Conservation (phyloP, 2,797 vertebrate genomes). For the Saxicola maurus region DNA sequence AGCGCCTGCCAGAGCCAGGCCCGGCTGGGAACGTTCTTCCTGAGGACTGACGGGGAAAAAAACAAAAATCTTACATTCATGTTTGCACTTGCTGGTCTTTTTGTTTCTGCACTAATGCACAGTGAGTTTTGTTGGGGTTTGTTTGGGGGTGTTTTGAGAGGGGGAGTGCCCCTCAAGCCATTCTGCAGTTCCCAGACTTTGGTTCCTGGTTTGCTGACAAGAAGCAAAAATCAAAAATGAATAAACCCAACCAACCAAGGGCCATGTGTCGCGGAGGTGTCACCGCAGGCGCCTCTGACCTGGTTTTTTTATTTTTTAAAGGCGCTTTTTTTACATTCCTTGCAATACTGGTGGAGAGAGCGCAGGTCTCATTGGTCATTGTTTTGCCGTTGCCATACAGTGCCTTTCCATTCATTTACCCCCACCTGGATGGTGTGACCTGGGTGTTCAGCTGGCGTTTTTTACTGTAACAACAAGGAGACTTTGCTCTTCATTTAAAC, state of each 20-base stretch:
- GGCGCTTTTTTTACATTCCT: conserved; percentile 85
- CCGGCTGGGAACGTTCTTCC: conserved; percentile 76
- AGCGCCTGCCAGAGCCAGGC: conserved; percentile 69
- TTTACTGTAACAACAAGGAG: conserved; percentile 94
- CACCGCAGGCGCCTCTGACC: conserved; percentile 76
- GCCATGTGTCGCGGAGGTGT: conserved; percentile 79
- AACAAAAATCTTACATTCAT: conserved; percentile 80
- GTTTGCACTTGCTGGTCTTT: conserved; percentile 98
- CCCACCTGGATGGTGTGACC: conserved; percentile 87
- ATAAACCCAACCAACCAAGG: conserved; percentile 50
- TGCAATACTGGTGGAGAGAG: conserved; percentile 89
- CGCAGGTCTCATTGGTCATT: conserved; percentile 88
- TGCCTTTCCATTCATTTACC: conserved; percentile 96
- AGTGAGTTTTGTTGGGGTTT: conserved; percentile 82
- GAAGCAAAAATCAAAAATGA: conserved; percentile 67
- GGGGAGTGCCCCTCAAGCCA: conserved; percentile 66
- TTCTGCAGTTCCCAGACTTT: conserved; percentile 88
- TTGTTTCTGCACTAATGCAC: conserved; percentile 95
- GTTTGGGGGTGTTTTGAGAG: conserved; percentile 71
- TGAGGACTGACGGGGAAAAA: conserved; percentile 77
- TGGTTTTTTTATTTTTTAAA: conserved; percentile 74
- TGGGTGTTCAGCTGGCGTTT: conserved; percentile 90
- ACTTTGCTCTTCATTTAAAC: conserved; percentile 96
- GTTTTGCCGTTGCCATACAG: conserved; percentile 94
- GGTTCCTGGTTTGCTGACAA: conserved; percentile 78